Conservation (phyloP, 1,140 invertebrate species). For the Orchestia grillus region DNA sequence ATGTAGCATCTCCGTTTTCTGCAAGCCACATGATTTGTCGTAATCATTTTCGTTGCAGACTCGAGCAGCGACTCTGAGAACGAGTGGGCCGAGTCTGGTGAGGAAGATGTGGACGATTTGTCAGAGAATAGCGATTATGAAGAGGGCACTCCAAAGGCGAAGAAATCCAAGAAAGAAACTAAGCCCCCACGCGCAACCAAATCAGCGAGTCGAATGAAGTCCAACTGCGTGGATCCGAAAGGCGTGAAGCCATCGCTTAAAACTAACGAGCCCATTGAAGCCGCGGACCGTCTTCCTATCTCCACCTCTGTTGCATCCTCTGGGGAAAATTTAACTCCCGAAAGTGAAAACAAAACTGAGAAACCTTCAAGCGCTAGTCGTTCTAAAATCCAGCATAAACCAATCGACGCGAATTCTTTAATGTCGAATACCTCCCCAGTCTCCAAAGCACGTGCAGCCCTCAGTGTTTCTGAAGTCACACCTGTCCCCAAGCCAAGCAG, state of each 20-base stretch:
- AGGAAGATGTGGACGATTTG: background rate
- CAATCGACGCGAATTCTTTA: background rate
- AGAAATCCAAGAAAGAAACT: background rate
- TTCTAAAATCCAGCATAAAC: background rate
- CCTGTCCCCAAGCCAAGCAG: background rate
- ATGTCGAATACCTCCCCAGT: background rate
- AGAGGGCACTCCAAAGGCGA: background rate
- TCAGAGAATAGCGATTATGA: conserved; percentile 16
- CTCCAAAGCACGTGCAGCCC: background rate
- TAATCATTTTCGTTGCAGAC: background rate
- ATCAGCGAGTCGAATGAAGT: background rate
- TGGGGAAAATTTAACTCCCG: background rate
- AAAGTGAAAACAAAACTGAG: background rate
- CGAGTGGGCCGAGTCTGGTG: background rate
- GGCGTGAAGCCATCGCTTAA: background rate
- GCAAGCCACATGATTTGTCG: background rate
- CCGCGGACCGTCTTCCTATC: background rate
- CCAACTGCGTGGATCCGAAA: background rate
- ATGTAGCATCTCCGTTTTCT: background rate
- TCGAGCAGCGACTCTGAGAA: background rate
- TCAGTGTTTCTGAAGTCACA: background rate
- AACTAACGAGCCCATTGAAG: background rate
- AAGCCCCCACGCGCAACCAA: background rate
- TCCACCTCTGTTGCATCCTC: background rate
- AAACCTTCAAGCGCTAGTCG: background rate